Conservation (phyloP, 2,888 invertebrate species). For the Linyphia triangularis region DNA sequence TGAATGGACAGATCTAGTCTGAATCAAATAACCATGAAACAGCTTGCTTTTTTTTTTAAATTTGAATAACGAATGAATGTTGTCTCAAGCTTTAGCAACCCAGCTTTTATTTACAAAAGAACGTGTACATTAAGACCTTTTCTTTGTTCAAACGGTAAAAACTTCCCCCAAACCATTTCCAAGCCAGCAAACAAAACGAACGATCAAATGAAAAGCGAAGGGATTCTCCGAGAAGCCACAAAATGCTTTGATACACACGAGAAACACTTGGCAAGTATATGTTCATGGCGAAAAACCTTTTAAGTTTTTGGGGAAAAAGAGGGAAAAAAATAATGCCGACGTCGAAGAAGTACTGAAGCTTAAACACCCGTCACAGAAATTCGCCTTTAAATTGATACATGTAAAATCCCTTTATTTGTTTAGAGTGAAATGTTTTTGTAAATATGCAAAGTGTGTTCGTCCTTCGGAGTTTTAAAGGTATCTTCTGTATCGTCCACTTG, state of each 20-base stretch:
- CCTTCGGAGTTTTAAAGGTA: slow-evolving; percentile 25
- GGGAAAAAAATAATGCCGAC: neutral
- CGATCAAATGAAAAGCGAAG: neutral
- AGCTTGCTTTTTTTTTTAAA: no score
- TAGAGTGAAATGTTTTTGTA: slow-evolving; percentile 40
- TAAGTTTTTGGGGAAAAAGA: neutral
- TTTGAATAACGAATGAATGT: no score
- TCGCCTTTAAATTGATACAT: slow-evolving; percentile 42
- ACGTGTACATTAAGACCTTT: no score
- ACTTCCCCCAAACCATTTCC: no score
- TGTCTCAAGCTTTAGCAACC: no score
- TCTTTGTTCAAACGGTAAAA: no score
- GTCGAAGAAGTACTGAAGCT: neutral
- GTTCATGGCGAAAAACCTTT: slow-evolving; percentile 4
- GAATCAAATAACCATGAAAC: no score
- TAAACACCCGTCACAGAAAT: slow-evolving; percentile 27
- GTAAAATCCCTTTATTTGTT: slow-evolving; percentile 47
- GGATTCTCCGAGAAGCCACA: neutral
- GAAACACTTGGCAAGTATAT: neutral
- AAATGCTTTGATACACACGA: neutral
- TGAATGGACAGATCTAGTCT: no score
- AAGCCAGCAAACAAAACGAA: neutral
- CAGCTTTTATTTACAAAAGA: no score
- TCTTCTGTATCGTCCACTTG: neutral
- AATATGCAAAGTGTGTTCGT: slow-evolving; percentile 52